Base-by-base conservation (phyloP, 1,140 invertebrate species). In the Drosophila malerkotliana region DNA sequence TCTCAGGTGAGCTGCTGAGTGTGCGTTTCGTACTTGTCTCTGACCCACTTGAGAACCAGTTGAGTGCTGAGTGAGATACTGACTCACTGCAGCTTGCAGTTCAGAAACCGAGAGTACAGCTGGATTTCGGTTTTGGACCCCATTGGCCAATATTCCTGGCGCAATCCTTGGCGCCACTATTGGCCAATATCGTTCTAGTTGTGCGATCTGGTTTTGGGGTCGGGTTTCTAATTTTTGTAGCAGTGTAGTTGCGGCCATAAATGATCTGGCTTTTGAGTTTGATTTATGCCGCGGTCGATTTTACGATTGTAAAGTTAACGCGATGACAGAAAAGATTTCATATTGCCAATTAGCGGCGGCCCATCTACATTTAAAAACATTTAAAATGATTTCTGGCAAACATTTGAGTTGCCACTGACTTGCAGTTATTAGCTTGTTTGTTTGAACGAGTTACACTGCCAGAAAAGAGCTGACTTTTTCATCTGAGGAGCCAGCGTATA, bases 291-390 rank as follows among this genome's bases (percentile, higher is more conserved):
- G 4, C 14, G 1, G 26, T 44, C 15, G 41, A 15, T 18, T 18
- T 34, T 45, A 47, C 18, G 15, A 47, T 53, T 47, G 7, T 28
- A 28, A 48, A 21, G 21, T 21, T 3, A 21, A 3, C 3, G 48
- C 14, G 14, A 18, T 55, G 61, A 32, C 41, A 37, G 15, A 57
- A n/a, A 18, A 67, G 57, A 54, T 48, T 66, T 30, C 44, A 49
- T 56, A 18, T 56, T 39, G 41, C 61, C 67, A 83, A 84, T 84
- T 83, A 83, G 76, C 72, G 32, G 28, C 30, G 55, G 32, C 18
- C 5, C n/a, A 44, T 44, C 41, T 15, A 44, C 41, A 44, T 44
- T 15, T n/a, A 18, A 37, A 37, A 37, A 8, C 14, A 44, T 44
- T 44, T 44, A 18, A 37, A 37, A 37, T n/a, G 34, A 37, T 37